Percentiles rank a stretch among this genome's conserved stretches.
These are phyloP conservation scores for Edolisoma coerulescens DNA, from an alignment of 2,113 vertebrate species.

Conservation along the genomic window DNA sequence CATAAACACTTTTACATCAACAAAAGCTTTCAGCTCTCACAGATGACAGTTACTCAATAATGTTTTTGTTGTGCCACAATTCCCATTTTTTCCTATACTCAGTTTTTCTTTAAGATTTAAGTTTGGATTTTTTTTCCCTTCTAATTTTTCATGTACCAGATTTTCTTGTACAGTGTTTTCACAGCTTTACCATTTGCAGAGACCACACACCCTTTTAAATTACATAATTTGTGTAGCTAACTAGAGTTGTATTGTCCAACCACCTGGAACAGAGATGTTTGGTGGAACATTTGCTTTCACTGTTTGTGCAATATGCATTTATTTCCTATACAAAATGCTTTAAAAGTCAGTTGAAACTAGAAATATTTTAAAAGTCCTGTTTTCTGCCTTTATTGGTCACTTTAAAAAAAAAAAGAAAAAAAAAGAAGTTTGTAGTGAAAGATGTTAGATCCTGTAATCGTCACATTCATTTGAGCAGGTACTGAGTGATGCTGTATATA, in stretches of 20 bases:
- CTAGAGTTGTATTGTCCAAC: slow-evolving; percentile 71
- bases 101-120: slow-evolving; percentile 71
- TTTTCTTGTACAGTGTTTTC: slow-evolving; percentile 72
- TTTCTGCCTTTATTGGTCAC: slow-evolving; percentile 80
- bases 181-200: slow-evolving; percentile 73
- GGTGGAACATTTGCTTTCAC: slow-evolving; percentile 93
- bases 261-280: slow-evolving; percentile 80
- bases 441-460: slow-evolving; percentile 82
- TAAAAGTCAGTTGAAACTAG: slow-evolving; percentile 86
- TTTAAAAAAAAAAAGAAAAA: slow-evolving; percentile 64
- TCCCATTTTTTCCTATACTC: slow-evolving; percentile 70
- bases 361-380: slow-evolving; percentile 75
- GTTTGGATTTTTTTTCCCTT: slow-evolving; percentile 77
- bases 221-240: slow-evolving; percentile 63
- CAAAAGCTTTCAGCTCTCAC: slow-evolving; percentile 85
- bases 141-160: slow-evolving; percentile 78
- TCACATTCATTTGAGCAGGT: slow-evolving; percentile 98
- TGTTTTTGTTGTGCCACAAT: slow-evolving; percentile 91
- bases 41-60: slow-evolving; percentile 86
- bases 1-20: slow-evolving; percentile 89
- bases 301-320: slow-evolving; percentile 98
- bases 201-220: slow-evolving; percentile 61
- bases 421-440: slow-evolving; percentile 82
- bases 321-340: slow-evolving; percentile 85
- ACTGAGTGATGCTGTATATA: slow-evolving; percentile 95